Conservation (phyloP, 2,113 vertebrate species). For the Chaetodon auriga region DNA sequence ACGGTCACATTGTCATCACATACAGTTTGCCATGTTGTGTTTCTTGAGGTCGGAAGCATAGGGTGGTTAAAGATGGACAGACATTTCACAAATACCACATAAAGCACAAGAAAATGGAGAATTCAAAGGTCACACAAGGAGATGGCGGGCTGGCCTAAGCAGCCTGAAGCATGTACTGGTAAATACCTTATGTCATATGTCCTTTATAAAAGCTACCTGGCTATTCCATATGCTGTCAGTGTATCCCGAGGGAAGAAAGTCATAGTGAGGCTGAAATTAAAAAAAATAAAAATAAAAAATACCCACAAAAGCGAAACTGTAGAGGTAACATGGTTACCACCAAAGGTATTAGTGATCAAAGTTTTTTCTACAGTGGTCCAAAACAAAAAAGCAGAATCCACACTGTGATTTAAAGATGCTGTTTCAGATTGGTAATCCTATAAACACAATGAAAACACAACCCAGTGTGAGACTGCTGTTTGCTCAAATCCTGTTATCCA, state of each 20-base stretch:
- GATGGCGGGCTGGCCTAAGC: neutral
- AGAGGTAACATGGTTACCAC: conserved; percentile 5
- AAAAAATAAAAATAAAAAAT: neutral
- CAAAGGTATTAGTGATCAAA: neutral
- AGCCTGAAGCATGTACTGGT: neutral
- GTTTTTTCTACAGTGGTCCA: neutral
- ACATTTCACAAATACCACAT: neutral
- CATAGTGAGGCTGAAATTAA: conserved; percentile 15
- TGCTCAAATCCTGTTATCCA: conserved; percentile 67
- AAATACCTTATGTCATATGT: conserved; percentile 2
- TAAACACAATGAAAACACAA: conserved; percentile 63
- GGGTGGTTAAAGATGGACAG: neutral
- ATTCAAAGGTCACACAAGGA: neutral
- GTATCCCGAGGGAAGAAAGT: neutral
- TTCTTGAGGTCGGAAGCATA: neutral
- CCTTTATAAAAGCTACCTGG: conserved; percentile 15
- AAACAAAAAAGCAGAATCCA: neutral
- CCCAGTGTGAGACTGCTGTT: conserved; percentile 35
- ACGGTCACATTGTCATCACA: too few relatives aligned
- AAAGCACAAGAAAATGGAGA: neutral
- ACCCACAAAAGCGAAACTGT: neutral
- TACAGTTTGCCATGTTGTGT: too few relatives aligned
- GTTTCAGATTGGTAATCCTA: conserved; percentile 43
- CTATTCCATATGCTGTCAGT: conserved; percentile 1
- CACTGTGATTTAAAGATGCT: conserved; percentile 35